Evolutionary conservation across 2,797 vertebrate species (phyloP), one percentile per base, ranked within the genome.

Genomic region (Chromis chromis): DNA sequence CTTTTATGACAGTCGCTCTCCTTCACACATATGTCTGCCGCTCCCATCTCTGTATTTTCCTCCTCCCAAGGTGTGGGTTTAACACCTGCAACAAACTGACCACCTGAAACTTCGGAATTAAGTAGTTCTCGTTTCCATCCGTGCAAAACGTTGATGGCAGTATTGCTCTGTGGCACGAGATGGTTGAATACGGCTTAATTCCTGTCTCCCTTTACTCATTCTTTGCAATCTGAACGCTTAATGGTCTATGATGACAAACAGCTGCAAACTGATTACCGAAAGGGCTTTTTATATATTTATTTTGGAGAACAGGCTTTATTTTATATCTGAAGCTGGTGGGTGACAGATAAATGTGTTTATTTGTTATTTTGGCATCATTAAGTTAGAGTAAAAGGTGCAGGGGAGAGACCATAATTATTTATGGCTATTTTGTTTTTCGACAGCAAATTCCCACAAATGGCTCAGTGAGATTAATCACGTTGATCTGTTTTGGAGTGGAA

Each of bases 311-410:
- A 0, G 36, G 48, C 79, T 75, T 74, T 44, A 75, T 74, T 81
- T 81, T 11, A 57, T 60, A 71, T 82, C 24, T 58, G 16, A 74
- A 63, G 62, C n/a, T 19, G 7, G 16, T 48, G n/a, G 25, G 69
- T 40, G 76, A 76, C 64, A 83, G 74, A 88, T 73, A 73, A 81
- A 86, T 85, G 57, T 81, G 79, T 90, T 89, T 87, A 84, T 86
- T 89, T 88, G 80, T 82, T 68, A 85, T 88, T 25, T 76, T 78
- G 74, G 68, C 56, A 56, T 86, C 81, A 88, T 88, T 63, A 85
- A 78, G 76, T 79, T 54, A 36, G 74, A 82, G 54, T 81, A 80
- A 84, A 86, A 74, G 76, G 70, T 73, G 14, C 55, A 56, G 50
- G 39, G 63, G 62, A 60, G 44, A 65, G 39, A 81, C 85, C 56